These are phyloP conservation scores for Steinernema hermaphroditum DNA, from an alignment of 2,888 invertebrate species.

Conservation along the genomic window DNA sequence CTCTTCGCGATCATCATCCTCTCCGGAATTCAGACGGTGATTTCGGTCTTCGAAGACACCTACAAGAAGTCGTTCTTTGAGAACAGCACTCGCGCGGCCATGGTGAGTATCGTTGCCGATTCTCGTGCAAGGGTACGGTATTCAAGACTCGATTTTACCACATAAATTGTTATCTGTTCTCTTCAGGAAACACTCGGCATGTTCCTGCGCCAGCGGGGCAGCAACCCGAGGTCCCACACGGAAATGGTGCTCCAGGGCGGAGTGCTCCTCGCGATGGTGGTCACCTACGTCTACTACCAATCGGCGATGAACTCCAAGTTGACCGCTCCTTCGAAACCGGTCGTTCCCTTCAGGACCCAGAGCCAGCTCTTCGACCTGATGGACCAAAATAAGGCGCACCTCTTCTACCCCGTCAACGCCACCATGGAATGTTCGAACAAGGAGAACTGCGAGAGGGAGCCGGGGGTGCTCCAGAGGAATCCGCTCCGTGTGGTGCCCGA, in stretches of 20 bases:
- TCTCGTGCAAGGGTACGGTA: too few relatives aligned
- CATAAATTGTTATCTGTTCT: too few relatives aligned
- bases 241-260: slow-evolving; percentile 45
- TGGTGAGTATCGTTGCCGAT: too few relatives aligned
- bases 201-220: slow-evolving; percentile 47
- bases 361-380: slow-evolving; percentile 45
- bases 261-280: slow-evolving; percentile 45
- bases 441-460: slow-evolving; percentile 44
- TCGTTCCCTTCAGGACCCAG: slow-evolving; percentile 48
- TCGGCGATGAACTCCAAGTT: slow-evolving; percentile 52
- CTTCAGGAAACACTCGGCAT: slow-evolving; percentile 49
- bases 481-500: slow-evolving; percentile 41
- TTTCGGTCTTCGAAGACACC: slow-evolving; percentile 43
- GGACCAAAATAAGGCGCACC: slow-evolving; percentile 39
- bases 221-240: slow-evolving; percentile 40
- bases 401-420: slow-evolving; percentile 47
- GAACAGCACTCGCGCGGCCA: slow-evolving; percentile 41
- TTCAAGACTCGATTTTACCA: too few relatives aligned
- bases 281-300: slow-evolving; percentile 47
- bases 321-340: slow-evolving; percentile 46
- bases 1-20: slow-evolving; percentile 43
- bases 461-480: slow-evolving; percentile 39
- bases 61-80: slow-evolving; percentile 41
- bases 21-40: slow-evolving; percentile 40
- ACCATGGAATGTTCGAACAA: slow-evolving; percentile 45